phyloP scores from a whole-genome alignment of 2,888 invertebrate species.

The Ochropleura leucogaster region DNA sequence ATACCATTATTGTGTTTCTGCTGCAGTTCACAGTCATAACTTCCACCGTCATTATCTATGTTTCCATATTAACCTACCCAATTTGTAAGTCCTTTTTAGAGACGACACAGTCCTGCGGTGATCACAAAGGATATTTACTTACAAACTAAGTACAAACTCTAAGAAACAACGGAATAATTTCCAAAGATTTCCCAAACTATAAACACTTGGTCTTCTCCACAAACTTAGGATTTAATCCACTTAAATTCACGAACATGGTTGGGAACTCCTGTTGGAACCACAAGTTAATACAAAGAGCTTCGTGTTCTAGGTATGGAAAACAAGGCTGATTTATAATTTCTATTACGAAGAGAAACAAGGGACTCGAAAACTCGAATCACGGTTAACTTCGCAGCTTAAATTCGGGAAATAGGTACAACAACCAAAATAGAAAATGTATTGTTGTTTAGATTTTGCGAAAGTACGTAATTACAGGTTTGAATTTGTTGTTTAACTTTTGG shows the following conservation, averaged over 20 bases:
- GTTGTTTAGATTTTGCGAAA: constrained; percentile 21
- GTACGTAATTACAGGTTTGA: constrained; percentile 14
- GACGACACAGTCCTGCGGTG: constrained; percentile 2
- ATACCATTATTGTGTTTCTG: no score
- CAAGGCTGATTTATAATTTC: constrained; percentile 65
- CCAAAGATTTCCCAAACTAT: constrained; percentile 64
- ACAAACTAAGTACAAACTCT: constrained; percentile 31
- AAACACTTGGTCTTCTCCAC: constrained; percentile 66
- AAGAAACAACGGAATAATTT: constrained; percentile 59
- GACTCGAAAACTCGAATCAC: constrained; percentile 25
- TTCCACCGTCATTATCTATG: neutral
- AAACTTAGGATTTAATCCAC: constrained; percentile 81
- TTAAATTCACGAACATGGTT: constrained; percentile 81
- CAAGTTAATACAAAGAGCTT: constrained; percentile 83
- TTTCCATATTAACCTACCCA: neutral
- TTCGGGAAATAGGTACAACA: constrained; percentile 31
- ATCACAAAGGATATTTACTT: constrained; percentile 29
- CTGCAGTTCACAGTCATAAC: neutral
- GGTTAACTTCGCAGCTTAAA: constrained; percentile 31
- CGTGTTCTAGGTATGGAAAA: constrained; percentile 70
- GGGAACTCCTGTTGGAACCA: constrained; percentile 75
- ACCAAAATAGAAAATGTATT: constrained; percentile 29
- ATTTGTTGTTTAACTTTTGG: constrained; percentile 18
- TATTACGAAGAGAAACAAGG: constrained; percentile 47
- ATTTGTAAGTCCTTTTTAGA: neutral